Conservation (phyloP, 2,113 vertebrate genomes). For the Lycaon pictus region DNA sequence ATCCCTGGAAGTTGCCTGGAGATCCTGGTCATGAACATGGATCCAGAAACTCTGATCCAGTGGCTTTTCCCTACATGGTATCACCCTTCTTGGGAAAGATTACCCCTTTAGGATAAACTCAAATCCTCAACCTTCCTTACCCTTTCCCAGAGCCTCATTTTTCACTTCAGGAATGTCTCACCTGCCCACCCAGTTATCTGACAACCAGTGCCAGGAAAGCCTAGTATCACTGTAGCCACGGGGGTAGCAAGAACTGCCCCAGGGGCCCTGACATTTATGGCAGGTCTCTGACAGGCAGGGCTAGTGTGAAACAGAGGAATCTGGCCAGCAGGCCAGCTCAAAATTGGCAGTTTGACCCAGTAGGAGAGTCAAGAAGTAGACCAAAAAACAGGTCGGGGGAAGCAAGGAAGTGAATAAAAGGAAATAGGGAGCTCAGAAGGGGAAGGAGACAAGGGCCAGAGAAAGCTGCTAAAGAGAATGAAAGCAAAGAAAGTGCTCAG, state of each 20-base stretch:
- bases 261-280: not conserved
- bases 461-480: not conserved
- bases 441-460: not conserved
- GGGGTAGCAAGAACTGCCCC: not conserved
- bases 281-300: not conserved
- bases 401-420: not conserved
- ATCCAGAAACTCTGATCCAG: conserved; percentile 12
- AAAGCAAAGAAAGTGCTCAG: not conserved
- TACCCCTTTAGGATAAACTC: not conserved
- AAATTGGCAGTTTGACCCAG: not conserved
- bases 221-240: not conserved
- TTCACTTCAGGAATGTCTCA: not conserved
- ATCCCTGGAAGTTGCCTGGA: not conserved
- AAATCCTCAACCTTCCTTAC: not conserved
- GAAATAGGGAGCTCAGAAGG: not conserved
- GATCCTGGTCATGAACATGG: not conserved
- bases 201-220: not conserved
- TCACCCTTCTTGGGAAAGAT: not conserved
- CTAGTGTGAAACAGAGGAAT: not conserved
- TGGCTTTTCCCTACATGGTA: not conserved
- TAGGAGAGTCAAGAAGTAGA: not conserved
- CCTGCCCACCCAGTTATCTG: not conserved
- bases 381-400: not conserved
- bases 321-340: not conserved
- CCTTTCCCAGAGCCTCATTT: not conserved